A percentile compares a stretch with the other conserved stretches of the same genome.
Conservation (phyloP, 2,797 vertebrate species). For the Hybognathus amarus region DNA sequence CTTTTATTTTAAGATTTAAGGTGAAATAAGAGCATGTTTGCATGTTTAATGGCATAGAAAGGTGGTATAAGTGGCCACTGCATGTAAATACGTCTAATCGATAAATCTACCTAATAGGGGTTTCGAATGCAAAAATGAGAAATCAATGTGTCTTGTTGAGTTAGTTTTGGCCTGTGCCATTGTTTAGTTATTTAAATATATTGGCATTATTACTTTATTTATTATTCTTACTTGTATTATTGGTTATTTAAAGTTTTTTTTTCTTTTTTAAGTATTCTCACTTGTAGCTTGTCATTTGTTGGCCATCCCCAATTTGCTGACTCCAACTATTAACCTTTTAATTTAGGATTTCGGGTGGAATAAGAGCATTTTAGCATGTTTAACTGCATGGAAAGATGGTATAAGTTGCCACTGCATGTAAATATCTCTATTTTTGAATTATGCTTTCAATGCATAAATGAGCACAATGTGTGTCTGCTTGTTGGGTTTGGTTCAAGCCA, state of each 20-base stretch:
- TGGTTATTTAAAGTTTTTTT: background rate
- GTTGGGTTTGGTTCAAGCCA: background rate
- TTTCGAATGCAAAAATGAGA: background rate
- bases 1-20: slow-evolving; percentile 40
- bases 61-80: background rate
- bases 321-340: slow-evolving; percentile 23
- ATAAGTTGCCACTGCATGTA: background rate
- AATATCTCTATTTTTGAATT: background rate
- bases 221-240: background rate
- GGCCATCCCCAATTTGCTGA: slow-evolving; percentile 14
- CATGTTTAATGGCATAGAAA: background rate
- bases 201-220: background rate
- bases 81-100: slow-evolving; percentile 29
- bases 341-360: slow-evolving; percentile 29
- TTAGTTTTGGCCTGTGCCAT: background rate
- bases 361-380: background rate
- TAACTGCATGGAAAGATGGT: background rate
- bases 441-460: background rate
- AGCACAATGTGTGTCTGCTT: background rate
- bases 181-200: background rate
- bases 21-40: background rate
- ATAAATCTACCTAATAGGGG: background rate
- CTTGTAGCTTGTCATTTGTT: slow-evolving; percentile 33
- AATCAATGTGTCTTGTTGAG: background rate
- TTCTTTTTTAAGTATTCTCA: background rate